Conservation (phyloP, 1,140 invertebrate species). For the Antheraea mylitta region DNA sequence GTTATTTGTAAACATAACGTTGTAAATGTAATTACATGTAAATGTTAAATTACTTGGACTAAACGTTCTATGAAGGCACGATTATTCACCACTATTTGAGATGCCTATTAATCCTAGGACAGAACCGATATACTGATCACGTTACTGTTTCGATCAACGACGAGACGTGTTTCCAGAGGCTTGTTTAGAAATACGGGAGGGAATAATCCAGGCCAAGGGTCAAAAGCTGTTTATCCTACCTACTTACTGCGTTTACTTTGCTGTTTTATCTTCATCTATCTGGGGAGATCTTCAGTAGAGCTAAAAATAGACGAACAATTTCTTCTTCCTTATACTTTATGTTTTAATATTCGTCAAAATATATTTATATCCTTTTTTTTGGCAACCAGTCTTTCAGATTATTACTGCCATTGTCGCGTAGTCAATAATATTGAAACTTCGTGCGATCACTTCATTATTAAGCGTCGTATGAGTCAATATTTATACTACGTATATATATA, state of each 20-base stretch:
- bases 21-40: too few species aligned
- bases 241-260: conserved; percentile 16
- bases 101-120: background rate
- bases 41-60: too few species aligned
- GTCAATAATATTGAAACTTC: too few species aligned
- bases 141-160: background rate
- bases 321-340: too few species aligned
- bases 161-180: background rate
- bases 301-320: background rate
- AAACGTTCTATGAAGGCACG: background rate
- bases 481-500: too few species aligned
- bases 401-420: too few species aligned
- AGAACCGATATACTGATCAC: background rate
- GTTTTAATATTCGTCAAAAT: too few species aligned
- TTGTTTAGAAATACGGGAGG: conserved; percentile 6
- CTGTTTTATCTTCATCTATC: conserved; percentile 20
- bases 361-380: too few species aligned
- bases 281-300: background rate
- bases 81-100: background rate
- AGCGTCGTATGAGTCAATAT: too few species aligned
- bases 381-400: too few species aligned
- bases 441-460: too few species aligned
- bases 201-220: conserved; percentile 15
- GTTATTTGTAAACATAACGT: too few species aligned
- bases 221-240: conserved; percentile 25